Base-by-base conservation (phyloP, 53 echinoderm and acorn worm species). In the Holothuria leucospilota region DNA sequence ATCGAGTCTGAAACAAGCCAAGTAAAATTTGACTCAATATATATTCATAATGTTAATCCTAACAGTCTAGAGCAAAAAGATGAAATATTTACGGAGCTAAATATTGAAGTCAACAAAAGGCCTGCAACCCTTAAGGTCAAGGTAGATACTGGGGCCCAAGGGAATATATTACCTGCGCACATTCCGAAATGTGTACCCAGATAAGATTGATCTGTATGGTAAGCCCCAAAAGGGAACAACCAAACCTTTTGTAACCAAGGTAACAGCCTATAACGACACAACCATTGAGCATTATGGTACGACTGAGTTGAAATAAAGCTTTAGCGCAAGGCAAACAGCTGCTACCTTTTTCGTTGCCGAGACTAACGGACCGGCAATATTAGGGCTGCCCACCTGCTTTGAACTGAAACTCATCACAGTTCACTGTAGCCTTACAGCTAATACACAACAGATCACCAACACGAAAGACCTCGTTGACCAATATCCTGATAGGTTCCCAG, bases 201-300 rank as follows among this genome's bases (percentile, higher is more conserved):
- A 62, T 18, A 82, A 53, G 77, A 25, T 91, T 8, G 61, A 82
- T 39, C 4, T 4, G 18, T 25, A 72, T 65, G 77, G 91, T 8
- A 62, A 68, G 38, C 91, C 78, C 53, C 29, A 40, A 8, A 23
- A 2, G 74, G 41, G 68, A 10, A 60, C 41, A 59, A 53, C 84
- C 39, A 77, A 42, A 67, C 61, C 13, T 26, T 27, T 75, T 40
- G 59, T 15, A 65, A 69, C 93, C 27, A 42, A 65, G 16, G 59
- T 90, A 18, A 90, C 83, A 39, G 90, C 90, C 42, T 93, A 93
- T n/a, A n/a, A n/a, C n/a, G n/a, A n/a, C n/a, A n/a, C n/a, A n/a
- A n/a, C n/a, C n/a, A n/a, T n/a, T n/a, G n/a, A n/a, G n/a, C n/a
- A n/a, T n/a, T n/a, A n/a, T n/a, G n/a, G n/a, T n/a, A n/a, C n/a